phyloP scores from a whole-genome alignment of 2,888 invertebrate genomes.

The Ectemnius cavifrons region DNA sequence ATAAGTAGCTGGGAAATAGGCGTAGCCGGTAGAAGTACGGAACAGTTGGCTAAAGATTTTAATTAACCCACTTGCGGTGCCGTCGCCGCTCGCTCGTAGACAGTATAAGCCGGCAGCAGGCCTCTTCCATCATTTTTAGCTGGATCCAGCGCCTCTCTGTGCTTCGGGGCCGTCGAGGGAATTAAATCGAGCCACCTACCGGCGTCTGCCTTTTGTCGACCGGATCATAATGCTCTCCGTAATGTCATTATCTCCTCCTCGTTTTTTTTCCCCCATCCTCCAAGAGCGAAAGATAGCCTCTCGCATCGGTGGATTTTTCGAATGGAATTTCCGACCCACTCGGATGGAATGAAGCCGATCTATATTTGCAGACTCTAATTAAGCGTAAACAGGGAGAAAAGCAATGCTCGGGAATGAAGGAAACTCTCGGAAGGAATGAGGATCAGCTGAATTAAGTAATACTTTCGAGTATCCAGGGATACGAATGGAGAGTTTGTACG shows the following conservation, averaged over 20 bases:
- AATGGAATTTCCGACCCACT: no score
- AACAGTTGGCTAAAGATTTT: slow-evolving; percentile 45
- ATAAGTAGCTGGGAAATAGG: slow-evolving; percentile 30
- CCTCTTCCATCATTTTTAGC: slow-evolving; percentile 43
- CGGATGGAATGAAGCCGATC: no score
- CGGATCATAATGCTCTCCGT: slow-evolving; percentile 42
- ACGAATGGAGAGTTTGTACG: no score
- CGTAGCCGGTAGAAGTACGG: slow-evolving; percentile 12
- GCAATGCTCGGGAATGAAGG: no score
- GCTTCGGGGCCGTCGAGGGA: slow-evolving; percentile 15
- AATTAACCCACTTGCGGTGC: slow-evolving; percentile 57
- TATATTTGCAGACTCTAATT: not conserved
- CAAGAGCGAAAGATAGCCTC: no score
- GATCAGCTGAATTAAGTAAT: no score
- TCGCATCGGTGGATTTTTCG: no score
- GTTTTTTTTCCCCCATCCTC: not conserved
- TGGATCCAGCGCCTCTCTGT: slow-evolving; percentile 14
- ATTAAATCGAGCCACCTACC: slow-evolving; percentile 46
- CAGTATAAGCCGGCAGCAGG: slow-evolving; percentile 16
- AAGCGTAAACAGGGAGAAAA: not conserved
- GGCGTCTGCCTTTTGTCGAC: slow-evolving; percentile 48
- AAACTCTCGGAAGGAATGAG: no score
- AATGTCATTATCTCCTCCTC: slow-evolving; percentile 41
- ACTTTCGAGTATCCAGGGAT: no score
- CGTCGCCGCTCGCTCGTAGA: slow-evolving; percentile 9